phyloP scores from a whole-genome alignment of 2,888 invertebrate genomes.

The Agrotis ipsilon region DNA sequence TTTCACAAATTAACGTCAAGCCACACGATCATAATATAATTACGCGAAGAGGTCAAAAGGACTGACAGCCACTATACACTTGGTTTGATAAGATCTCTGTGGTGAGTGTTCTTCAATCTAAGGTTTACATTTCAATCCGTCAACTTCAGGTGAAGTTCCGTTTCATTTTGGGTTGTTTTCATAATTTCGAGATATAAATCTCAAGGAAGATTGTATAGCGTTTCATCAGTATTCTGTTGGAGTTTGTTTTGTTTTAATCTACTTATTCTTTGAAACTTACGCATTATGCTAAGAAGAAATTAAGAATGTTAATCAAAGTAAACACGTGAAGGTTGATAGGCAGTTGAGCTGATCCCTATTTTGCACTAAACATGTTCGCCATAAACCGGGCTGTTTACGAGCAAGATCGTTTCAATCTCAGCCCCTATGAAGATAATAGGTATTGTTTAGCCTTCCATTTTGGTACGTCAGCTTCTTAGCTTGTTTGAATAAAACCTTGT shows the following conservation, averaged over 20 bases:
- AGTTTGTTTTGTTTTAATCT: slow-evolving; percentile 58
- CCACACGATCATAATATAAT: slow-evolving; percentile 80
- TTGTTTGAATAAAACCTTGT: slow-evolving; percentile 75
- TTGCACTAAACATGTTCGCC: slow-evolving; percentile 59
- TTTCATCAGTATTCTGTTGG: slow-evolving; percentile 40
- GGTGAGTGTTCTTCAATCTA: slow-evolving; percentile 56
- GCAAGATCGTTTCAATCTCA: slow-evolving; percentile 76
- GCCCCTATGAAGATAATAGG: slow-evolving; percentile 73
- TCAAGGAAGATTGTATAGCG: slow-evolving; percentile 28
- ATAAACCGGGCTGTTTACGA: slow-evolving; percentile 73
- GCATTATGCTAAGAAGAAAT: slow-evolving; percentile 32
- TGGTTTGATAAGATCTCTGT: slow-evolving; percentile 67
- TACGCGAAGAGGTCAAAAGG: slow-evolving; percentile 70
- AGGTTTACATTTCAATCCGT: slow-evolving; percentile 44
- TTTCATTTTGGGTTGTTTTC: slow-evolving; percentile 38
- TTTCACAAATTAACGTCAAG: slow-evolving; percentile 87
- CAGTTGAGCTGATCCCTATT: slow-evolving; percentile 43
- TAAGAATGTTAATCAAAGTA: slow-evolving; percentile 52
- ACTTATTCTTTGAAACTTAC: slow-evolving; percentile 41
- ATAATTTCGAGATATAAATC: slow-evolving; percentile 47
- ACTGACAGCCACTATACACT: slow-evolving; percentile 64
- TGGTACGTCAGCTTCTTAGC: slow-evolving; percentile 74
- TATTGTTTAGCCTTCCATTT: slow-evolving; percentile 77
- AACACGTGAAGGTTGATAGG: slow-evolving; percentile 37
- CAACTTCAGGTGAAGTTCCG: slow-evolving; percentile 39